phyloP scores from a whole-genome alignment of 1,140 invertebrate species.

The Drosophila sproati region DNA sequence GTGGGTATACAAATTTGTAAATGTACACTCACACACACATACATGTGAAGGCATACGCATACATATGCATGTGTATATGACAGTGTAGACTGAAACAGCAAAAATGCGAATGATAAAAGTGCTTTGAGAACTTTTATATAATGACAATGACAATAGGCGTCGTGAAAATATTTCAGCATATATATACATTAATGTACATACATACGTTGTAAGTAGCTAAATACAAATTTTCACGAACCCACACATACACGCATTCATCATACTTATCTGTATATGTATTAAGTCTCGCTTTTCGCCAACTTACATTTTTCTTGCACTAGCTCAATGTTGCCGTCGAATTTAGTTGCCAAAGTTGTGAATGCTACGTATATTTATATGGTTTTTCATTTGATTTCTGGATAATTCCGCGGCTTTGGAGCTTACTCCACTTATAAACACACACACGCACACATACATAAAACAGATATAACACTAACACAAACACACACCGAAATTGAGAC shows the following conservation, averaged over 20 bases:
- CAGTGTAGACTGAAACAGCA: conserved; percentile 1
- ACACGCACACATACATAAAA: conserved; percentile 17
- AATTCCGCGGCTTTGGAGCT: conserved; percentile 45
- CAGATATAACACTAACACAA: conserved; percentile 38
- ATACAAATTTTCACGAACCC: conserved; percentile 3
- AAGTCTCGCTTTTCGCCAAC: conserved; percentile 29
- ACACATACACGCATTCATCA: neutral
- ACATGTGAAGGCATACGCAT: conserved; percentile 18
- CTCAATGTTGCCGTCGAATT: conserved; percentile 17
- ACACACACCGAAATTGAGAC: conserved; percentile 25
- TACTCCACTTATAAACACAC: conserved; percentile 34
- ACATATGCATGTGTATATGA: conserved; percentile 11
- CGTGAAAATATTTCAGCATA: conserved; percentile 4
- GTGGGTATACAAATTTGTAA: neutral
- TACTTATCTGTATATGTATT: conserved; percentile 2
- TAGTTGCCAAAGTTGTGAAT: conserved; percentile 13
- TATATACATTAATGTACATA: neutral
- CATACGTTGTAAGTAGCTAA: neutral
- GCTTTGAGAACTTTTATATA: conserved; percentile 22
- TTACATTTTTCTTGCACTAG: conserved; percentile 32
- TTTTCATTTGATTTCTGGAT: conserved; percentile 42
- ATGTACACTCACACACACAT: neutral
- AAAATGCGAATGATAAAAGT: conserved; percentile 20
- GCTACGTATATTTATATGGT: conserved; percentile 31
- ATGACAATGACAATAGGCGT: conserved; percentile 18